Base-by-base conservation (phyloP, 2,888 invertebrate species). In the Melieria omissa region DNA sequence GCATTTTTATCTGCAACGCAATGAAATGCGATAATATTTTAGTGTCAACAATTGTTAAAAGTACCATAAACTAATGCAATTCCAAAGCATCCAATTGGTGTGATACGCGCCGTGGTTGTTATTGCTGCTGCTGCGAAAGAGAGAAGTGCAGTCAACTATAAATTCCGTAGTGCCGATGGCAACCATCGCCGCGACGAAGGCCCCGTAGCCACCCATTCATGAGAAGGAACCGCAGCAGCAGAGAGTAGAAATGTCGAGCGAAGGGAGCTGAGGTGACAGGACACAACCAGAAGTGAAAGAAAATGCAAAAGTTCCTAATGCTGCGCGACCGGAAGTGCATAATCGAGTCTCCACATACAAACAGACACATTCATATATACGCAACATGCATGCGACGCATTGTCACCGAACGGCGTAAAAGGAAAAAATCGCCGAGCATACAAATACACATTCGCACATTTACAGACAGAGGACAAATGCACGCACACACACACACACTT, bases 31-130 rank as follows among this genome's bases (percentile, higher is more conserved):
- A 84, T 83, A 82, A 85, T 82, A 83, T 82, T 84, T 82, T 80
- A 83, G 80, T 83, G 84, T 83, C 85, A 85, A 84, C 81, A 84
- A 83, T 82, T 84, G 83, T 83, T 83, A 82, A 81, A 84, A 84
- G 81, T 79, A 80, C 80, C 80, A 83, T 83, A 82, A 84, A 84
- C 80, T 83, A 81, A 81, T 80, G 79, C 80, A 77, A 74, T 74
- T 71, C 74, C 71, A 72, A 76, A 73, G 60, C 61, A 61, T 42
- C 12, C 67, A 58, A 42, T 42, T 41, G 46, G 5, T 16, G 12
- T 8, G 29, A 9, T 12, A 14, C 10, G 44, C 6, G 41, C 12
- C 14, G 45, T 14, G 14, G 10, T 16, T 64, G 42, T 10, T 61
- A 42, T 10, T 61, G 52, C 6, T 16, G 57, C 29, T 9, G 9